A percentile compares a stretch with the other conserved stretches of the same genome.
Conservation (phyloP, 2,888 invertebrate species). For the Sympetrum striolatum region DNA sequence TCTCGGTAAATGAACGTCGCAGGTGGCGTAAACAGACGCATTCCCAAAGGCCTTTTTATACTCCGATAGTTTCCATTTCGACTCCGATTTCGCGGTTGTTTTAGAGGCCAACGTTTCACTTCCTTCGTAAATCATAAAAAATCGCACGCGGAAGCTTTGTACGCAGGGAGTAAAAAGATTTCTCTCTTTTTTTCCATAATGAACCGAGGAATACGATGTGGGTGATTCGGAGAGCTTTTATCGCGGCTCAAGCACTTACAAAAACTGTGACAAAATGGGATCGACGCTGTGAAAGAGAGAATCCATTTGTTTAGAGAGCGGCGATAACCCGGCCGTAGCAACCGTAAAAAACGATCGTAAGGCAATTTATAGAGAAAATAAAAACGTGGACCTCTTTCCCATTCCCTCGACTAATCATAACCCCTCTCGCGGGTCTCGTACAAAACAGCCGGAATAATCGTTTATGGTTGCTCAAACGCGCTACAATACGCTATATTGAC, state of each 20-base stretch:
- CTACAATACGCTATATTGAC: background rate
- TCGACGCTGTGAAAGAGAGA: background rate
- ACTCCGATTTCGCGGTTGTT: background rate
- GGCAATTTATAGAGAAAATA: slow-evolving; percentile 37
- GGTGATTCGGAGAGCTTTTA: slow-evolving; percentile 22
- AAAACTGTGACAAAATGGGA: background rate
- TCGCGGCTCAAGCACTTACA: slow-evolving; percentile 37
- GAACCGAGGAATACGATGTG: background rate
- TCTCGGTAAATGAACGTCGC: background rate
- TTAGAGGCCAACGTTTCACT: slow-evolving; percentile 25
- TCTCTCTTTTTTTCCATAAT: background rate
- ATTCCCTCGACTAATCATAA: background rate
- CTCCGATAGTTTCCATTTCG: background rate
- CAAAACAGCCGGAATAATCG: background rate
- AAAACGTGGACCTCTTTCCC: background rate
- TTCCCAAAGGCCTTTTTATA: background rate
- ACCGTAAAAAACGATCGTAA: slow-evolving; percentile 39
- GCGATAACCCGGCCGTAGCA: slow-evolving; percentile 25
- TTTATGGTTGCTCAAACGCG: slow-evolving; percentile 6
- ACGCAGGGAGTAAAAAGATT: background rate
- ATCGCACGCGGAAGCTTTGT: background rate
- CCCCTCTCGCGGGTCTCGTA: background rate
- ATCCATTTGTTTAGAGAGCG: slow-evolving; percentile 35
- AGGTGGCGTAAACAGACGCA: slow-evolving; percentile 30
- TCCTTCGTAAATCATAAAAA: slow-evolving; percentile 27